Evolutionary conservation across 2,113 vertebrate species (phyloP).

Genomic region (Anguilla rostrata): DNA sequence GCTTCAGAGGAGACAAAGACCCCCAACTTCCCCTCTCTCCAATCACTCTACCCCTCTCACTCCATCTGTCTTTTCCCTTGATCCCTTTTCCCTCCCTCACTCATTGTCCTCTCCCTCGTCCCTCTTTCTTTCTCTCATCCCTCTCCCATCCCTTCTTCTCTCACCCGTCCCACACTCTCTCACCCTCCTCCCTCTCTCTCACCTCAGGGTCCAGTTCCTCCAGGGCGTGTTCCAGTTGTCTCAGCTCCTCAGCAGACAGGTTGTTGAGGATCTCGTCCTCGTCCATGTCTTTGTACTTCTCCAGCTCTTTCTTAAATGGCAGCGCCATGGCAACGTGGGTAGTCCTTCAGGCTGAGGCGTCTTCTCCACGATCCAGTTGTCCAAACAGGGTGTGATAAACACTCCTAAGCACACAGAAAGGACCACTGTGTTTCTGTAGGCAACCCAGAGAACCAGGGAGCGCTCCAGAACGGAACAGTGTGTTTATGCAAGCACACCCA

Average conservation of each 20-base stretch:
- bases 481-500: neutral
- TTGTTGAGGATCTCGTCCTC: constrained; percentile 96
- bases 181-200: constrained; percentile 32
- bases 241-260: constrained; percentile 91
- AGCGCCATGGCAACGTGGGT: constrained; percentile 79
- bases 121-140: no score
- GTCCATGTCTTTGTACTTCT: constrained; percentile 94
- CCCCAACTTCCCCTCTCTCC: neutral
- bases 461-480: neutral
- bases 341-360: neutral
- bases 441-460: neutral
- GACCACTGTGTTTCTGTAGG: neutral
- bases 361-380: neutral
- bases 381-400: neutral
- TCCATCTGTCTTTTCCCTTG: neutral
- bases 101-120: neutral
- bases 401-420: neutral
- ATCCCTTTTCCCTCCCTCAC: no score
- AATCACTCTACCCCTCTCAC: neutral
- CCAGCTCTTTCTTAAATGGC: constrained; percentile 90
- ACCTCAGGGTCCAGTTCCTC: constrained; percentile 98
- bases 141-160: no score
- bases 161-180: neutral
- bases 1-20: neutral
- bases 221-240: constrained; percentile 90